Percentiles rank a stretch among this genome's conserved stretches.
Conservation (phyloP, 2,113 vertebrate species). For the Bos javanicus region DNA sequence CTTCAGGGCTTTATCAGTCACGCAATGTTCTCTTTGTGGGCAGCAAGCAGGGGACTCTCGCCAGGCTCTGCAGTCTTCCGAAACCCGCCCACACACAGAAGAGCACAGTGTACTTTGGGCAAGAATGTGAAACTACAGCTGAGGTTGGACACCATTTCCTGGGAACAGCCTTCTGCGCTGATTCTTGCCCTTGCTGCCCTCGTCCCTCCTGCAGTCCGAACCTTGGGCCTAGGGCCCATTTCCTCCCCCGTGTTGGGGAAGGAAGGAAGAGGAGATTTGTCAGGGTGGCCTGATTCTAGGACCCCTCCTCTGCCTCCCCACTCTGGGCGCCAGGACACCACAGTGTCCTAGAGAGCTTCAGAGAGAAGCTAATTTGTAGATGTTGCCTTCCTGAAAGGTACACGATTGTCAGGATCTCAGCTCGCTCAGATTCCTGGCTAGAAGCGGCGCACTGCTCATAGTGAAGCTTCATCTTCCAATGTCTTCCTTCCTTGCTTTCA, state of each 20-base stretch:
- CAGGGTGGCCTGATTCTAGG: background rate
- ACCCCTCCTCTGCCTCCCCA: background rate
- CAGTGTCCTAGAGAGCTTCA: background rate
- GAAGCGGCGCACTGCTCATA: background rate
- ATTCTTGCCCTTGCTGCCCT: background rate
- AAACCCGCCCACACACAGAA: background rate
- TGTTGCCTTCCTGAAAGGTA: background rate
- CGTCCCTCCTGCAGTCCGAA: background rate
- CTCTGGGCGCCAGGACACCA: background rate
- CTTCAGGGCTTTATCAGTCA: background rate
- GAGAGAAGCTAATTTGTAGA: background rate
- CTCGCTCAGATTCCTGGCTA: background rate
- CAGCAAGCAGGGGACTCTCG: background rate
- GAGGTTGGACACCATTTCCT: background rate
- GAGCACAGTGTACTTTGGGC: background rate
- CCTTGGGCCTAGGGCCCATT: background rate
- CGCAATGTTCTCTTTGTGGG: background rate
- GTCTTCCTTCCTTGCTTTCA: background rate
- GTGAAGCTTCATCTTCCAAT: background rate
- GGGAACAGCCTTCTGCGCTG: background rate
- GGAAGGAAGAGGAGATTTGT: background rate
- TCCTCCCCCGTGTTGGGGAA: background rate
- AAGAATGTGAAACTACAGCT: background rate
- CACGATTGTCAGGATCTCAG: background rate
- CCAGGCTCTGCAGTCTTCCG: background rate